Conservation (phyloP, 1,140 invertebrate genomes). For the Drosophila melanogaster region Release_6_plus_ISO1_MT NT_037436.4:1381001-1381500, state of each 20-base stretch:
- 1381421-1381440: constrained; percentile 10
- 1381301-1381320: constrained; percentile 82
- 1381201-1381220: constrained; percentile 45
- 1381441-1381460: constrained; percentile 62
- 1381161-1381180: constrained; percentile 68
- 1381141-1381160: constrained; percentile 79
- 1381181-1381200: constrained; percentile 34
- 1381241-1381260: constrained; percentile 23
- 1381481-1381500: constrained; percentile 44
- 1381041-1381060: constrained; percentile 7
- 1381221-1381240: constrained; percentile 76
- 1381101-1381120: constrained; percentile 1
- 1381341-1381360: constrained; percentile 67
- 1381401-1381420: neutral
- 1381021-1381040: constrained; percentile 36
- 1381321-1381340: constrained; percentile 80
- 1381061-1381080: constrained; percentile 5
- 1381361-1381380: constrained; percentile 33
- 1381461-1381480: constrained; percentile 49
- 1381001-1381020: constrained; percentile 82
- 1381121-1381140: constrained; percentile 52
- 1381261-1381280: constrained; percentile 33
- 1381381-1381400: constrained; percentile 3
- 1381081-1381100: constrained; percentile 37
- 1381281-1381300: constrained; percentile 70